These are phyloP conservation scores for Conchocele bisecta DNA, from an alignment of 2,888 invertebrate genomes.

Conservation along the genomic window DNA sequence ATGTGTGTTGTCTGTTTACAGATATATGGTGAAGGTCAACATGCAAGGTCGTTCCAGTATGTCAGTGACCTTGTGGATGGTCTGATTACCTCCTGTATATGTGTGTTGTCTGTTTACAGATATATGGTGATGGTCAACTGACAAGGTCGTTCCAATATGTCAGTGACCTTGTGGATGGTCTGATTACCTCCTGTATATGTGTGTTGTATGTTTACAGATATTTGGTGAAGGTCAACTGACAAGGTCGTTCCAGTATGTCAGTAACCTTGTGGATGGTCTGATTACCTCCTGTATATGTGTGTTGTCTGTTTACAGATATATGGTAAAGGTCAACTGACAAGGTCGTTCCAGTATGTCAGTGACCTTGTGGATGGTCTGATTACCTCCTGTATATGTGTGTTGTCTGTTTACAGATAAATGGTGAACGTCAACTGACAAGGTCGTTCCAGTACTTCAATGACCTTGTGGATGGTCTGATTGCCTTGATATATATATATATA, in stretches of 20 bases:
- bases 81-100: conserved; percentile 90
- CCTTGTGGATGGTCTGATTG: conserved; percentile 95
- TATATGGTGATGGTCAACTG: conserved; percentile 85
- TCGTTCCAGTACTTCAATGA: conserved; percentile 99
- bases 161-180: conserved; percentile 96
- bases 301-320: conserved; percentile 82
- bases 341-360: conserved; percentile 99
- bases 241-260: no score
- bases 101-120: no score
- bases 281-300: no score
- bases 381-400: no score
- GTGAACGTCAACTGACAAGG: conserved; percentile 87
- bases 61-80: conserved; percentile 98
- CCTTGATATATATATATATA: conserved; percentile 96
- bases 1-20: conserved; percentile 64
- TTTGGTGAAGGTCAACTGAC: no score
- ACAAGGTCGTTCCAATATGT: conserved; percentile 99
- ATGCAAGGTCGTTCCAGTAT: conserved; percentile 97
- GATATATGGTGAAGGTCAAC: conserved; percentile 85
- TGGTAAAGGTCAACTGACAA: conserved; percentile 86
- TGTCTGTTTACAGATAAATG: conserved; percentile 85
- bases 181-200: no score
- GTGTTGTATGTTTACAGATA: no score
- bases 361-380: conserved; percentile 98
- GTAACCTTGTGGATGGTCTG: no score